Base-by-base conservation (phyloP, 2,888 invertebrate genomes). In the Nyleta sp. region DNA sequence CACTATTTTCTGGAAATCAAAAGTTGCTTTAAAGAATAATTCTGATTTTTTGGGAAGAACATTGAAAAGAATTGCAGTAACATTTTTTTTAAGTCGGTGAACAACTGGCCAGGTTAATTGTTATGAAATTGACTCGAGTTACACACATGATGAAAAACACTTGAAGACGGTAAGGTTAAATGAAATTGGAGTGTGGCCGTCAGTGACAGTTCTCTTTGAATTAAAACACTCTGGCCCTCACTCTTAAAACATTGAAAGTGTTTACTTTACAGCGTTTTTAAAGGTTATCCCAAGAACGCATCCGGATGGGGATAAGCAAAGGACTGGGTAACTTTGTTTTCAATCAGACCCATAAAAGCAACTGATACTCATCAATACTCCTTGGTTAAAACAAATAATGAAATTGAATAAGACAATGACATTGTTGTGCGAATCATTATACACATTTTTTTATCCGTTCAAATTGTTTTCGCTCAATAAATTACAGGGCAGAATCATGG, bases 171-270 rank as follows among this genome's bases (percentile, higher is more conserved):
- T 38, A 24, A 50, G 48, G 52, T 40, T 53, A 31, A 65, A 53
- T 44, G 10, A 55, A 67, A 65, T 44, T 53, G 31, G 31, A 65
- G 44, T 67, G 46, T n/a, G 33, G 53, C 65, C 65, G 20, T 67
- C 44, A 44, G 44, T 53, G 53, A 65, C 44, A 15, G 15, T 22
- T 40, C 18, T 11, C 17, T 50, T 40, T 38, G 20, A 50, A 50
- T 64, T 22, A 20, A 55, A 55, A 24, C 35, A 33, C 46, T 17
- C 18, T 48, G 13, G 55, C 46, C 67, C 55, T 67, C 13, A 38
- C 46, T 55, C 38, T 57, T 44, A 22, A 57, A 67, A 18, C 55
- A 55, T 44, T 48, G 46, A 57, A 67, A 67, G 67, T 57, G 67
- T 67, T 57, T 67, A 57, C 28, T 55, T 67, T 55, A 35, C 35